Evolutionary conservation across 2,888 invertebrate species (phyloP), one percentile per base, ranked within the genome.

Genomic region (Rotaria magnacalcarata): DNA sequence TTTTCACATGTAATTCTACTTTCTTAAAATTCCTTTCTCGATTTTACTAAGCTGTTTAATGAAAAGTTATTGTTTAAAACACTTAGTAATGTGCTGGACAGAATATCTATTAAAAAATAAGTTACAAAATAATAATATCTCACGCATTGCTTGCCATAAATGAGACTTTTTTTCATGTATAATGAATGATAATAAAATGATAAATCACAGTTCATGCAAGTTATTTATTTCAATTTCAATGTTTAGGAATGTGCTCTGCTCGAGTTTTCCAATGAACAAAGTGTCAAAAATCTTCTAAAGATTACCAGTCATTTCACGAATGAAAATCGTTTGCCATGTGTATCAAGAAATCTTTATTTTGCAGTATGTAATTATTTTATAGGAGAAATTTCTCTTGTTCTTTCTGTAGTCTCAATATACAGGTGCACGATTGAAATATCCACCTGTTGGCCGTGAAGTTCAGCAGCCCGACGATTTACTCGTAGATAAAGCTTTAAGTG

Each of bases 161-260:
- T 47, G 16, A 52, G 52, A 52, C 11, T 3, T 0, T 14, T 52
- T 52, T 16, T 52, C 3, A 16, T 52, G 16, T 52, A 52, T 16
- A 34, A 34, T 27, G 67, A 67, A 67, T 27, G 16, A 52, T 52
- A 14, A 52, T 52, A 16, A 52, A 52, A 52, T 52, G 11, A 52
- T 16, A 52, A 52, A 16, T 16, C 16, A 52, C 16, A 16, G 1
- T 50, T 50, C 50, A 50, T 16, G 16, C 3, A 52, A 16, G 52
- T 16, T 52, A 16, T 52, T 52, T 14, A 52, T 52, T 14, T 52
- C 52, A 1, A 52, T 52, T 27, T 3, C 34, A 27, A 47, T 24
- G 10, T 47, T 47, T 80, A 80, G 80, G 80, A 80, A 80, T 80
- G 80, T 80, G 80, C 80, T 52, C 19, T 84, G 34, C 56, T 84